phyloP scores from a whole-genome alignment of 2,888 invertebrate species.

The Acrobasis consociella region DNA sequence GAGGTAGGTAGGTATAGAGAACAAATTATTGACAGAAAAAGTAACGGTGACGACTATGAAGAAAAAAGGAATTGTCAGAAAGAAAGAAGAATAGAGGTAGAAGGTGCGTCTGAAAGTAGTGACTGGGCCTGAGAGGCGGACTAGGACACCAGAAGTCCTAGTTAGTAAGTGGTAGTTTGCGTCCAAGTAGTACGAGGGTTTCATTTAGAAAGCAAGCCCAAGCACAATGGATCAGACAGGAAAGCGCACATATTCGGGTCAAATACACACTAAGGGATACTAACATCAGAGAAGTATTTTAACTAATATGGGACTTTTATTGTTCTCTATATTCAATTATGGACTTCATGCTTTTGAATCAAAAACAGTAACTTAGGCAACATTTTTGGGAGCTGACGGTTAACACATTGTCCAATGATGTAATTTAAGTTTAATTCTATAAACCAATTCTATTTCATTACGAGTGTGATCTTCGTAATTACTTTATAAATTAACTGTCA shows the following conservation, averaged over 20 bases:
- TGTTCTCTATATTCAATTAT: conserved; percentile 56
- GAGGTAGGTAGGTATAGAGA: conserved; percentile 36
- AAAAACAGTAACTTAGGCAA: conserved; percentile 61
- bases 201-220: conserved; percentile 77
- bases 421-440: conserved; percentile 13
- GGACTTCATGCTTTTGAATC: conserved; percentile 76
- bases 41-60: conserved; percentile 45
- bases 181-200: conserved; percentile 59
- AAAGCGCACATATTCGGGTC: conserved; percentile 67
- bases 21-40: conserved; percentile 44
- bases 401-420: conserved; percentile 42
- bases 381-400: conserved; percentile 69
- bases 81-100: conserved; percentile 56
- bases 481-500: conserved; percentile 68
- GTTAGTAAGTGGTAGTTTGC: conserved; percentile 39
- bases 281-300: conserved; percentile 63
- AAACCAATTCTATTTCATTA: conserved; percentile 23
- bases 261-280: conserved; percentile 64
- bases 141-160: conserved; percentile 35
- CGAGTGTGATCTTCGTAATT: conserved; percentile 34
- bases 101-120: conserved; percentile 66
- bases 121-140: conserved; percentile 56
- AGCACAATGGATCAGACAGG: conserved; percentile 69
- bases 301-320: conserved; percentile 57
- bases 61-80: conserved; percentile 53